Conservation (phyloP, 2,888 invertebrate species). For the Punctoribates punctum region DNA sequence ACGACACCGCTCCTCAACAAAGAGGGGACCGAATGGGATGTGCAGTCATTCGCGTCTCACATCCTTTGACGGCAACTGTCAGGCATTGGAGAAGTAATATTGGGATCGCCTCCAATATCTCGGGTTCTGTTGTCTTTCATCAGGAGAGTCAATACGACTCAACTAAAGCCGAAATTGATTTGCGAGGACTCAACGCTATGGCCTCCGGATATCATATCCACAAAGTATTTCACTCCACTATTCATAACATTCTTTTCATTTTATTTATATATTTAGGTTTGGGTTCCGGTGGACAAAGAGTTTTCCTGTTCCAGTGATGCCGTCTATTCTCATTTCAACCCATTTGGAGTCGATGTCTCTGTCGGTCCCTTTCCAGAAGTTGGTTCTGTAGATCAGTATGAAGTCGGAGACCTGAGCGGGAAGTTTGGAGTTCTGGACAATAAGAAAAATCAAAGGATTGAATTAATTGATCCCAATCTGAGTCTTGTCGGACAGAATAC, state of each 20-base stretch:
- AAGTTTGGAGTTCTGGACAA: slow-evolving; percentile 76
- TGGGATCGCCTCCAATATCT: slow-evolving; percentile 46
- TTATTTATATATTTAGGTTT: slow-evolving; percentile 39
- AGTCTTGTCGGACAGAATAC: slow-evolving; percentile 76
- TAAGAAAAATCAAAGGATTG: slow-evolving; percentile 56
- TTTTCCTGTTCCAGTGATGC: slow-evolving; percentile 82
- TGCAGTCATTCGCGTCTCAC: slow-evolving; percentile 59
- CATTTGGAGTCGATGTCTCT: slow-evolving; percentile 66
- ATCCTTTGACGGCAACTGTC: slow-evolving; percentile 47
- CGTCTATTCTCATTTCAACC: slow-evolving; percentile 81
- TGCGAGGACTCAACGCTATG: slow-evolving; percentile 67
- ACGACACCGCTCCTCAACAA: slow-evolving; percentile 80
- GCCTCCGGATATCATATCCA: slow-evolving; percentile 74
- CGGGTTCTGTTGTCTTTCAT: slow-evolving; percentile 45
- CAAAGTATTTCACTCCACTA: no score
- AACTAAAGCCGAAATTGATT: slow-evolving; percentile 69
- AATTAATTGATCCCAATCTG: slow-evolving; percentile 74
- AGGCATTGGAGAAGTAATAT: slow-evolving; percentile 46
- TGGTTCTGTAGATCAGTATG: slow-evolving; percentile 80
- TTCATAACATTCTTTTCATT: no score
- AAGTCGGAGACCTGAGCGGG: slow-evolving; percentile 59
- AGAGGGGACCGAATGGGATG: slow-evolving; percentile 84
- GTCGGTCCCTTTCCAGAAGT: slow-evolving; percentile 46
- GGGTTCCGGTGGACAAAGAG: slow-evolving; percentile 47
- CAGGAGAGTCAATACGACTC: slow-evolving; percentile 68